Conservation (phyloP, 2,888 invertebrate species). For the Chydorus sphaericus region DNA sequence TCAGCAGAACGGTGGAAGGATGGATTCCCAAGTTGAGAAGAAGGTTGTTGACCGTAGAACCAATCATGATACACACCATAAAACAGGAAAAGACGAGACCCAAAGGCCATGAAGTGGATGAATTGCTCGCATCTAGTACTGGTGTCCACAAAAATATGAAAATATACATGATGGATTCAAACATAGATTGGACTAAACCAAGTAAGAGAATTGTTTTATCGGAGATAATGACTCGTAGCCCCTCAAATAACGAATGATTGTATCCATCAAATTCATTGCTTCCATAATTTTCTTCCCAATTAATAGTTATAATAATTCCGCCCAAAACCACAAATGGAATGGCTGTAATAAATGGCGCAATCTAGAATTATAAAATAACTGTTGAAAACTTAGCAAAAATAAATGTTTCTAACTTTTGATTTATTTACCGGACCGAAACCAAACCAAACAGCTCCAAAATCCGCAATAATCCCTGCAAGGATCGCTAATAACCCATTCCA, state of each 20-base stretch:
- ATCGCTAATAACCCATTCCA: conserved; percentile 42
- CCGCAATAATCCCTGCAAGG: conserved; percentile 38
- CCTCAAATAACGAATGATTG: conserved; percentile 29
- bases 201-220: conserved; percentile 31
- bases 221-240: conserved; percentile 30
- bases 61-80: conserved; percentile 42
- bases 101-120: conserved; percentile 33
- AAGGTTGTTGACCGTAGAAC: conserved; percentile 36
- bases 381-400: too few relatives aligned
- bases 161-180: conserved; percentile 41
- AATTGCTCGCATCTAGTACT: conserved; percentile 27
- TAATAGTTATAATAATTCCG: conserved; percentile 32
- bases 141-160: conserved; percentile 47
- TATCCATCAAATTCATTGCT: conserved; percentile 20
- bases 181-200: conserved; percentile 34
- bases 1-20: conserved; percentile 23
- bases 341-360: conserved; percentile 42
- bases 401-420: too few relatives aligned
- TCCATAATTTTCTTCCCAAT: conserved; percentile 44
- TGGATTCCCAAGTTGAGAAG: conserved; percentile 24
- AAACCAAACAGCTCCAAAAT: conserved; percentile 34
- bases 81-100: conserved; percentile 42
- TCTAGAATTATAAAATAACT: too few relatives aligned
- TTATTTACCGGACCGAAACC: conserved; percentile 37
- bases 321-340: conserved; percentile 38